Conservation (phyloP, 2,797 vertebrate species). For the Ptychadena robeensis region DNA sequence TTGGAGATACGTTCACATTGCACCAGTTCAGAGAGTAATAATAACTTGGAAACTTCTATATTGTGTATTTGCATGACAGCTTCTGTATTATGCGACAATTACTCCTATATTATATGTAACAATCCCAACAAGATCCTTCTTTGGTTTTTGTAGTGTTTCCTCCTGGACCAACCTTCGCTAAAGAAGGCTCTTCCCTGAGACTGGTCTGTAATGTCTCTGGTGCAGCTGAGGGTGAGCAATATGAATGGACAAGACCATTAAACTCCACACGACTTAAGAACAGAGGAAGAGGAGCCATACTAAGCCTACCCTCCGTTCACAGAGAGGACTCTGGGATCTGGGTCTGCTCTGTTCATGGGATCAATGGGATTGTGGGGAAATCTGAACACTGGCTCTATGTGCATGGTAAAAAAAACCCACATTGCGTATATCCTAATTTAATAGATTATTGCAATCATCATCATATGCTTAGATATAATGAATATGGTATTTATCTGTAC, state of each 20-base stretch:
- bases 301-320: constrained; percentile 1
- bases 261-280: neutral
- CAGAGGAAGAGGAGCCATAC: neutral
- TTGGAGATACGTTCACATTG: too few relatives aligned
- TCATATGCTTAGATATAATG: too few relatives aligned
- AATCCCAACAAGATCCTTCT: neutral
- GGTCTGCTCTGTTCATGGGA: constrained; percentile 42
- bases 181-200: constrained; percentile 33
- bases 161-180: neutral
- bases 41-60: too few relatives aligned
- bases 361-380: neutral
- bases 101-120: neutral
- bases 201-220: constrained; percentile 30
- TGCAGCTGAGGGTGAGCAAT: constrained; percentile 3
- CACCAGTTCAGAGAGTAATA: too few relatives aligned
- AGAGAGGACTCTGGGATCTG: constrained; percentile 28
- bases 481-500: too few relatives aligned
- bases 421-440: too few relatives aligned
- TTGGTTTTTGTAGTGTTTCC: constrained; percentile 16
- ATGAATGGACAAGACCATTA: constrained; percentile 33
- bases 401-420: constrained; percentile 29
- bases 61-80: too few relatives aligned
- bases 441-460: too few relatives aligned
- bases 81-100: too few relatives aligned
- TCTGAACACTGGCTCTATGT: constrained; percentile 34